Conservation (phyloP, 64 coral and sea anemone species). For the Porites australiensis region DNA sequence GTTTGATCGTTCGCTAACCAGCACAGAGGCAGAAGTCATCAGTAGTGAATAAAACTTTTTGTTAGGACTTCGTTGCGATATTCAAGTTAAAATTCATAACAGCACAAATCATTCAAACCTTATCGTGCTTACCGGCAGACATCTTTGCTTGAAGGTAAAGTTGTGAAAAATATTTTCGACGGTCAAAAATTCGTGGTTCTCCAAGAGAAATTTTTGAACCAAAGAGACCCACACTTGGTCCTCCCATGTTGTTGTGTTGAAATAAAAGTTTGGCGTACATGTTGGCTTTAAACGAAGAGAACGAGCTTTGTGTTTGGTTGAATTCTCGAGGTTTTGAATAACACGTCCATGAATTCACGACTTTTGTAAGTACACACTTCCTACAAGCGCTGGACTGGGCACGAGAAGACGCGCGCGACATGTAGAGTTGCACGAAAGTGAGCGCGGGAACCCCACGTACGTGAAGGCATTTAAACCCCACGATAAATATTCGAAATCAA, state of each 20-base stretch:
- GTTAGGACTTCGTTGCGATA: neutral
- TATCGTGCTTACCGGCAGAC: neutral
- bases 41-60: neutral
- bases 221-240: neutral
- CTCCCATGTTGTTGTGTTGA: constrained; percentile 15
- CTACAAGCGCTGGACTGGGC: neutral
- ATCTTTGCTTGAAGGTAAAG: neutral
- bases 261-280: constrained; percentile 8
- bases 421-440: neutral
- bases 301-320: neutral
- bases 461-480: neutral
- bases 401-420: neutral
- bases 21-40: too few species aligned
- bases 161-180: neutral
- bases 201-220: neutral
- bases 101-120: neutral
- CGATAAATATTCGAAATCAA: too few species aligned
- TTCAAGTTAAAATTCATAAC: neutral
- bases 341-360: constrained; percentile 16
- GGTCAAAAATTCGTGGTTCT: neutral
- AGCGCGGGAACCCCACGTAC: neutral
- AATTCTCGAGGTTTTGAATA: neutral
- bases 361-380: neutral
- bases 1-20: too few species aligned
- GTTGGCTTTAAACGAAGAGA: neutral